These are phyloP conservation scores for Lophius piscatorius DNA, from an alignment of 2,113 vertebrate genomes.

Conservation along the genomic window DNA sequence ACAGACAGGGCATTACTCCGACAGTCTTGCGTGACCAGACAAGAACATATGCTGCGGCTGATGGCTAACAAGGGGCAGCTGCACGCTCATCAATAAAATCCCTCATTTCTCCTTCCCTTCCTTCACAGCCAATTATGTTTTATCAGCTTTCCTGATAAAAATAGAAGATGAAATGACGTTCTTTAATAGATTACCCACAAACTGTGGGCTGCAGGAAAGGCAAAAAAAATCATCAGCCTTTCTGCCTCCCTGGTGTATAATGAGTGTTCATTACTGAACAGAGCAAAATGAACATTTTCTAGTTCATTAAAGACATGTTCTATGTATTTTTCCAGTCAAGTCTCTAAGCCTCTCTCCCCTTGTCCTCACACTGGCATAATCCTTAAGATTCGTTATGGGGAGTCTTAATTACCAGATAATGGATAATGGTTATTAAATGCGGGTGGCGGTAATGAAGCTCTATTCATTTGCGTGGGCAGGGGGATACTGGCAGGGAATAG, in stretches of 20 bases:
- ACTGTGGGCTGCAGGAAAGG: slow-evolving; percentile 83
- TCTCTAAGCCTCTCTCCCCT: slow-evolving; percentile 49
- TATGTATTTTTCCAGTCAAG: slow-evolving; percentile 86
- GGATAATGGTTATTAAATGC: slow-evolving; percentile 99
- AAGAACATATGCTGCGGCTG: slow-evolving; percentile 70
- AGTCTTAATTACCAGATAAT: slow-evolving; percentile 99
- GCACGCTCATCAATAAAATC: slow-evolving; percentile 74
- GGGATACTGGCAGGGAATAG: slow-evolving; percentile 82
- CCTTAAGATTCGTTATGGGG: slow-evolving; percentile 96
- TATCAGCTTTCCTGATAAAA: slow-evolving; percentile 97
- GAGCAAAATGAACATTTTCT: slow-evolving; percentile 99
- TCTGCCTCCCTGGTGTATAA: slow-evolving; percentile 90
- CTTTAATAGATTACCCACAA: slow-evolving; percentile 96
- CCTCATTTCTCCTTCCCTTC: slow-evolving; percentile 65
- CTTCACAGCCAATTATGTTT: slow-evolving; percentile 87
- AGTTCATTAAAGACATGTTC: slow-evolving; percentile 99
- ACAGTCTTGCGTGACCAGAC: slow-evolving; percentile 29
- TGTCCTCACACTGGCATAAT: slow-evolving; percentile 86
- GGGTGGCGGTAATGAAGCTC: slow-evolving; percentile 96
- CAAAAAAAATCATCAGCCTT: slow-evolving; percentile 79
- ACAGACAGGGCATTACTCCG: slow-evolving; percentile 43
- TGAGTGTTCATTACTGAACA: slow-evolving; percentile 96
- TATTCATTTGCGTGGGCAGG: slow-evolving; percentile 89
- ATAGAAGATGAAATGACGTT: slow-evolving; percentile 97
- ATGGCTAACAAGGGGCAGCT: slow-evolving; percentile 61